A percentile compares a stretch with the other conserved stretches of the same genome.
These are phyloP conservation scores for Leptinotarsa defecta DNA, from an alignment of 1,140 invertebrate species.

Conservation along the genomic window DNA sequence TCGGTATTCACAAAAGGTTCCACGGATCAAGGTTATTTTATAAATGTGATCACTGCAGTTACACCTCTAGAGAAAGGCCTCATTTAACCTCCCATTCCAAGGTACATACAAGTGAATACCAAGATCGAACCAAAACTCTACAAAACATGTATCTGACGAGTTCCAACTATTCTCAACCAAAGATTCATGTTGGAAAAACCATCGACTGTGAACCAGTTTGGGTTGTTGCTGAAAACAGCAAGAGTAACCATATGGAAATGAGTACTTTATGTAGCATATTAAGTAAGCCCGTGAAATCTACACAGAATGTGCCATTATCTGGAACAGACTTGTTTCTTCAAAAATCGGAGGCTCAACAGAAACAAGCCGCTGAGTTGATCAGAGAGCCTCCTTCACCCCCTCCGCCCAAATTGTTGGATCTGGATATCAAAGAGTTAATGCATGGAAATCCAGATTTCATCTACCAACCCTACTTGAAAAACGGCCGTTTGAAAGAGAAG, in stretches of 20 bases:
- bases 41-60: slow-evolving; percentile 79
- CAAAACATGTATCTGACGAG: slow-evolving; percentile 69
- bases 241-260: slow-evolving; percentile 33
- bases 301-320: slow-evolving; percentile 61
- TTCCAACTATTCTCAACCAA: slow-evolving; percentile 65
- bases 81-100: slow-evolving; percentile 74
- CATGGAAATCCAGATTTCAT: slow-evolving; percentile 75
- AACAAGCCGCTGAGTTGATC: slow-evolving; percentile 32
- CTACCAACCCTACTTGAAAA: slow-evolving; percentile 75
- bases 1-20: slow-evolving; percentile 68
- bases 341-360: slow-evolving; percentile 63
- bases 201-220: slow-evolving; percentile 55
- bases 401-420: slow-evolving; percentile 55
- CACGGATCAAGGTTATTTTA: slow-evolving; percentile 67
- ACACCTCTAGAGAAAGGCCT: slow-evolving; percentile 70
- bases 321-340: slow-evolving; percentile 67
- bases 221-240: slow-evolving; percentile 61
- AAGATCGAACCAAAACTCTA: slow-evolving; percentile 75
- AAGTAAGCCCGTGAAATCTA: slow-evolving; percentile 53
- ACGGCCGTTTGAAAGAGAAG: slow-evolving; percentile 75
- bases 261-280: slow-evolving; percentile 36
- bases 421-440: slow-evolving; percentile 69
- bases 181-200: slow-evolving; percentile 50
- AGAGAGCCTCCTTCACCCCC: slow-evolving; percentile 13
- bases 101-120: slow-evolving; percentile 82